Conservation (phyloP, 2,888 invertebrate genomes). For the Folsomia candida region DNA sequence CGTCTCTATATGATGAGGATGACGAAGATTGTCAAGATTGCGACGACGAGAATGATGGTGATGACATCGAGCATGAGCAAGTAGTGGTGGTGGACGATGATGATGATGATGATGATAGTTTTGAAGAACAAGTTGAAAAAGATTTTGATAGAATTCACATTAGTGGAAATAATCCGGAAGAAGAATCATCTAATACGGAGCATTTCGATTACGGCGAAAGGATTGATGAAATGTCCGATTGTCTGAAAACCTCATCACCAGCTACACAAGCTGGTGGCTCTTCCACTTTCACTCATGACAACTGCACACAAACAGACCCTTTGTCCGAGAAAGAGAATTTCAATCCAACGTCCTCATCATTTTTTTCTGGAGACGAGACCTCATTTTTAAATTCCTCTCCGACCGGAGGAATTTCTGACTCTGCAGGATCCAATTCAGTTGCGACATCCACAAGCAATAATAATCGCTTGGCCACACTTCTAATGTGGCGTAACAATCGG, state of each 20-base stretch:
- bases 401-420: constrained; percentile 36
- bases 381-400: constrained; percentile 25
- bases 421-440: constrained; percentile 15
- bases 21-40: constrained; percentile 4
- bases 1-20: not conserved
- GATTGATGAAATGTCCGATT: too few relatives aligned
- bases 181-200: not conserved
- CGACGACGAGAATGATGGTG: not conserved
- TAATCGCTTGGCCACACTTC: constrained; percentile 47
- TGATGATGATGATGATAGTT: not conserved
- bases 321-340: constrained; percentile 36
- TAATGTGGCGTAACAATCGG: constrained; percentile 50
- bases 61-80: not conserved
- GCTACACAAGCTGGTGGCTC: not conserved
- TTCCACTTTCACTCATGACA: constrained; percentile 34
- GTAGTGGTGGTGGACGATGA: not conserved
- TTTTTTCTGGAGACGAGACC: constrained; percentile 22
- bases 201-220: not conserved
- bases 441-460: constrained; percentile 31
- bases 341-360: constrained; percentile 5
- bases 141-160: not conserved
- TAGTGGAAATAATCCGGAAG: not conserved
- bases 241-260: too few relatives aligned
- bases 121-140: not conserved
- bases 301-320: constrained; percentile 47